Base-by-base conservation (phyloP, 1,140 invertebrate genomes). In the Pentalonia nigronervosa region DNA sequence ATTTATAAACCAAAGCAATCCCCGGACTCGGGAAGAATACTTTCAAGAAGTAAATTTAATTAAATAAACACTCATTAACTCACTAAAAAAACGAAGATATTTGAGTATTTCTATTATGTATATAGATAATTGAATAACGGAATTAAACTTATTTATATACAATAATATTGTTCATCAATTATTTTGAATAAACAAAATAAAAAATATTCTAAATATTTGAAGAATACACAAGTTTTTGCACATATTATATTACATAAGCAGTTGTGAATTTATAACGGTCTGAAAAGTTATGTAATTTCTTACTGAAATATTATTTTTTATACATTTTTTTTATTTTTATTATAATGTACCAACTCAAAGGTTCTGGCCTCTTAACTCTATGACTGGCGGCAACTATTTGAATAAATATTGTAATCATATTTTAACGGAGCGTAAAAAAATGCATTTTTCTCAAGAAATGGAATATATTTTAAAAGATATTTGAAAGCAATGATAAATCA, bases 401-500 rank as follows among this genome's bases (percentile, higher is more conserved):
- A 76, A 76, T 76, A n/a, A 76, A 76, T 76, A 76, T 76, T 30
- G n/a, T 76, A 34, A 76, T 76, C 60, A 76, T 76, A 34, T 76
- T 76, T 76, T 76, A 67, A 34, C 60, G 14, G 60, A n/a, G 60
- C 60, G 30, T n/a, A 76, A 76, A 67, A 50, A 34, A n/a, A 76
- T 76, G 4, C 14, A 76, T n/a, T n/a, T 67, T 76, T 76, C 14
- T 76, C 21, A 1, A 76, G 30, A 76, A n/a, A 17, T 17, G n/a
- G n/a, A 76, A 76, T 76, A 76, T 7, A 76, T 76, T 67, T 76
- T n/a, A 76, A 67, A 67, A n/a, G 30, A 76, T 76, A n/a, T 76
- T 76, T 76, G n/a, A 34, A 76, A 34, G 30, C 14, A n/a, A n/a
- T 34, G 4, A 76, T 76, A 34, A 76, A 76, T n/a, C 30, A n/a